These are phyloP conservation scores for Penaeus monodon DNA, from an alignment of 2,888 invertebrate species.

Conservation along the genomic window DNA sequence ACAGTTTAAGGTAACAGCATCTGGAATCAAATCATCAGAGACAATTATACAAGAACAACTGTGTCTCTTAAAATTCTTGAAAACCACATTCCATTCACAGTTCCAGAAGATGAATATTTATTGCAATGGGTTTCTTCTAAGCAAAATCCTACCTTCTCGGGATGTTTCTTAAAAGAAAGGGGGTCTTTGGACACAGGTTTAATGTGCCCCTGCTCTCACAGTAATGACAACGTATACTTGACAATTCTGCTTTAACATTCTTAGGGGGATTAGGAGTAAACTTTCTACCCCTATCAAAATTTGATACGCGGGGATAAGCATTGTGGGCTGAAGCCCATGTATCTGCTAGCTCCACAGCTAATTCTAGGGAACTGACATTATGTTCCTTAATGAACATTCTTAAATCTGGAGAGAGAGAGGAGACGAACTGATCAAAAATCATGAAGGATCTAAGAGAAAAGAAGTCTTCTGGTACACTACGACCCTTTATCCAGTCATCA, in stretches of 20 bases:
- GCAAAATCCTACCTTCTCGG: neutral
- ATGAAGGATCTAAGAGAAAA: neutral
- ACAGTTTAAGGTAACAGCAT: no score
- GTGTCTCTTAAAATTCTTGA: no score
- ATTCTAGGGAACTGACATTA: neutral
- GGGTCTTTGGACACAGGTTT: neutral
- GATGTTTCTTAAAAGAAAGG: neutral
- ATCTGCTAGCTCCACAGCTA: neutral
- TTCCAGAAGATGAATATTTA: no score
- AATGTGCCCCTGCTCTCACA: slow-evolving; percentile 12
- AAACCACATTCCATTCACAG: no score
- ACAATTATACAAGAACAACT: no score
- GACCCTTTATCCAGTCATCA: neutral
- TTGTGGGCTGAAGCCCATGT: neutral
- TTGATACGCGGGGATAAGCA: neutral
- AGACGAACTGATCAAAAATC: no score
- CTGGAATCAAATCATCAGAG: no score
- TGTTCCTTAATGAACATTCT: neutral
- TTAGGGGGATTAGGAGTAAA: no score
- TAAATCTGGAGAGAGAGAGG: no score
- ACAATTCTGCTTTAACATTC: no score
- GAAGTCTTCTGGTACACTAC: neutral
- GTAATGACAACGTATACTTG: no score
- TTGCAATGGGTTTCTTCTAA: neutral
- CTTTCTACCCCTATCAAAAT: no score